Evolutionary conservation across 2,113 vertebrate species (phyloP).

Genomic region (Cromileptes altivelis): DNA sequence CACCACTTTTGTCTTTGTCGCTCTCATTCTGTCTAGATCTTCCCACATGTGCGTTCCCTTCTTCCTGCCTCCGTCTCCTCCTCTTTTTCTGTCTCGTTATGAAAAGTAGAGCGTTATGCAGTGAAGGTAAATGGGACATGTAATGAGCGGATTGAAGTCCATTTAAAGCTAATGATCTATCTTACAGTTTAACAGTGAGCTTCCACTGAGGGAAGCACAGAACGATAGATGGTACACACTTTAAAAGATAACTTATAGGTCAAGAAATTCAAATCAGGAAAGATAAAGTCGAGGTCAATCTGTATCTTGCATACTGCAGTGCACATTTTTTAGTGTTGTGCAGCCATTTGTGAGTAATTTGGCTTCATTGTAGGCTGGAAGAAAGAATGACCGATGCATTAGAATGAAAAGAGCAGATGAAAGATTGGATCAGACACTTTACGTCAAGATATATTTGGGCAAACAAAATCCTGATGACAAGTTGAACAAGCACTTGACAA

Average conservation of each 20-base stretch:
- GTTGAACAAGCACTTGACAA: conserved; percentile 6
- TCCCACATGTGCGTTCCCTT: conserved; percentile 9
- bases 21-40: conserved; percentile 33
- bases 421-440: not conserved
- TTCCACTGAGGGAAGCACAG: conserved; percentile 29
- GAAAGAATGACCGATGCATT: not conserved
- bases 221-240: conserved; percentile 37
- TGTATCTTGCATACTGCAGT: not conserved
- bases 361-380: not conserved
- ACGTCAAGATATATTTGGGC: conserved; percentile 7
- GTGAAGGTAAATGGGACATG: conserved; percentile 85
- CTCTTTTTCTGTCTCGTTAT: conserved; percentile 48
- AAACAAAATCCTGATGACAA: not conserved
- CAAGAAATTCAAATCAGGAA: conserved; percentile 11
- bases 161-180: conserved; percentile 83
- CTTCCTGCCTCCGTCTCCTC: not conserved
- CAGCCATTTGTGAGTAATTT: not conserved
- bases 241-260: conserved; percentile 21
- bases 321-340: not conserved
- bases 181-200: conserved; percentile 64
- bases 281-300: not conserved
- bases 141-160: conserved; percentile 82
- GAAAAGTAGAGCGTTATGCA: conserved; percentile 70
- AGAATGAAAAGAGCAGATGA: not conserved
- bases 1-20: conserved; percentile 9